A percentile compares a stretch with the other conserved stretches of the same genome.
These are phyloP conservation scores for Ailuropoda melanoleuca DNA, from an alignment of 2,113 vertebrate genomes.

Conservation along the genomic window DNA sequence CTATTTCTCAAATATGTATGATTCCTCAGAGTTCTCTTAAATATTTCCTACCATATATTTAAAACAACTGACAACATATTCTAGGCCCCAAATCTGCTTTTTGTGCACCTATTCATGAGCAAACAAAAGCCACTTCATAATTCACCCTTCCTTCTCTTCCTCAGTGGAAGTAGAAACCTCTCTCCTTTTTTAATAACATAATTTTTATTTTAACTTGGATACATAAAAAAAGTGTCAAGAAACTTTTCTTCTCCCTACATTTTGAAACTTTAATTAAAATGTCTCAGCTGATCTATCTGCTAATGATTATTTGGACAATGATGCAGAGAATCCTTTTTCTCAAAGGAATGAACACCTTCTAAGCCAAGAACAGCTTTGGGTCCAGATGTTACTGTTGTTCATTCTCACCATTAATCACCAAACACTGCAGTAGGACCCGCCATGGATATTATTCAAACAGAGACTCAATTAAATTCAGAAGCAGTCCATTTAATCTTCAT, in stretches of 20 bases:
- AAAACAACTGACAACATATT: neutral
- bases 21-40: neutral
- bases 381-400: conserved; percentile 80
- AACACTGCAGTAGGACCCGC: conserved; percentile 72
- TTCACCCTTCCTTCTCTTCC: neutral
- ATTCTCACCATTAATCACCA: conserved; percentile 77
- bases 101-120: neutral
- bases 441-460: conserved; percentile 79
- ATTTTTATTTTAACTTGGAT: conserved; percentile 46
- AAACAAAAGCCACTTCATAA: conserved; percentile 27
- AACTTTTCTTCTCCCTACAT: conserved; percentile 51
- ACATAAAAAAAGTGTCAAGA: conserved; percentile 50
- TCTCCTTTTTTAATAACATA: conserved; percentile 8
- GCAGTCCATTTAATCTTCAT: conserved; percentile 80
- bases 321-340: conserved; percentile 77
- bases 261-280: conserved; percentile 77
- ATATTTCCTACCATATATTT: neutral
- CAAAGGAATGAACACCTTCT: conserved; percentile 77
- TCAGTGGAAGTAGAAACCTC: conserved; percentile 1
- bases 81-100: neutral
- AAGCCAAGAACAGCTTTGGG: conserved; percentile 79
- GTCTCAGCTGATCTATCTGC: conserved; percentile 72
- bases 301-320: conserved; percentile 81
- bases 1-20: neutral
- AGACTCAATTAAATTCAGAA: conserved; percentile 79